These are phyloP conservation scores for Meda fulgida DNA, from an alignment of 2,797 vertebrate species.

Conservation along the genomic window DNA sequence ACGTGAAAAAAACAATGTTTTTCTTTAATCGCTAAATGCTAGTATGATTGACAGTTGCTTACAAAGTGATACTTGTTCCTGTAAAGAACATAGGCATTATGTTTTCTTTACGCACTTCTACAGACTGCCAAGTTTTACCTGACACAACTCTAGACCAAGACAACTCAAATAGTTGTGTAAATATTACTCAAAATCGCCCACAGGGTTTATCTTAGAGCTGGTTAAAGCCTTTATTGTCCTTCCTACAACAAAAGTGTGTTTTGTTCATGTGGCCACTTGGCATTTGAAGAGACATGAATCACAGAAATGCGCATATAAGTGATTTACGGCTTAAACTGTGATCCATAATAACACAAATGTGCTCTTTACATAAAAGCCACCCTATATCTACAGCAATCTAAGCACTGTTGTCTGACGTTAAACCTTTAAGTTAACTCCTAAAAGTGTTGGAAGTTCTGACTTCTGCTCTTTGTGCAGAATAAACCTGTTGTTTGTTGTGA, in stretches of 20 bases:
- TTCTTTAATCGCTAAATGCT: conserved; percentile 1
- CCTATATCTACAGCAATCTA: not conserved
- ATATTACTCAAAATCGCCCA: conserved; percentile 27
- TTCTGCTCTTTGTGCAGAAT: not conserved
- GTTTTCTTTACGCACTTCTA: conserved; percentile 11
- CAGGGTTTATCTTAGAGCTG: not conserved
- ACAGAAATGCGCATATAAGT: not conserved
- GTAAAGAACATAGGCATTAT: not conserved
- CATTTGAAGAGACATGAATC: conserved; percentile 8
- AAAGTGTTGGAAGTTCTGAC: not conserved
- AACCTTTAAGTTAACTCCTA: not conserved
- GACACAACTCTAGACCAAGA: conserved; percentile 25
- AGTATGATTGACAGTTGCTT: conserved; percentile 56
- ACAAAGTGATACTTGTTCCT: conserved; percentile 27
- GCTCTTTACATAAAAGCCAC: not conserved
- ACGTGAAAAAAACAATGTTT: not conserved
- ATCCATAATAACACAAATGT: not conserved
- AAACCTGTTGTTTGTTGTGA: not conserved
- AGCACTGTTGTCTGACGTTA: not conserved
- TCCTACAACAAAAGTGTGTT: not conserved
- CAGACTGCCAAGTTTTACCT: conserved; percentile 51
- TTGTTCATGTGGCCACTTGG: conserved; percentile 4
- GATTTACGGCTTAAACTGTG: conserved; percentile 16
- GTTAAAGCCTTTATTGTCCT: conserved; percentile 14
- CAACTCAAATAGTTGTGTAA: not conserved